Conservation (phyloP, 2,888 invertebrate genomes). For the Drosophila pullipes region DNA sequence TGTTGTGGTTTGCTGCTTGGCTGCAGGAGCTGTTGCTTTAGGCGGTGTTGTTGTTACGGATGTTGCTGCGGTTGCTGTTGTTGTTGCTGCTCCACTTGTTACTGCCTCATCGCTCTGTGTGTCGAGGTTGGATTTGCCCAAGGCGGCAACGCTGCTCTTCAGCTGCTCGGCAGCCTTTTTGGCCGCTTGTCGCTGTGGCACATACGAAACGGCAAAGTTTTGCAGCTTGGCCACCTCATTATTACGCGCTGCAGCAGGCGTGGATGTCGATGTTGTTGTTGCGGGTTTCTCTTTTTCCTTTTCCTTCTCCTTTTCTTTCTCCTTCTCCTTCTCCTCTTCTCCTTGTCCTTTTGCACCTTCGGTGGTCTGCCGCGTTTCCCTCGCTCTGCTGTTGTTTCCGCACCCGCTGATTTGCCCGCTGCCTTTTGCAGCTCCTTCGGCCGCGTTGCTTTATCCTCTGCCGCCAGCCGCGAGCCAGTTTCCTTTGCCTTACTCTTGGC, state of each 20-base stretch:
- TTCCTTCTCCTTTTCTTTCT: conserved; percentile 15
- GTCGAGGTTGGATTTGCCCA: conserved; percentile 84
- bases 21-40: conserved; percentile 18
- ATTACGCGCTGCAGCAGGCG: conserved; percentile 75
- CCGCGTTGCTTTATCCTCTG: conserved; percentile 37
- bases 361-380: conserved; percentile 85
- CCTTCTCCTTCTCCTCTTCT: conserved; percentile 39
- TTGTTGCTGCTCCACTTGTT: conserved; percentile 10
- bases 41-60: conserved; percentile 38
- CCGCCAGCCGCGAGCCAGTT: conserved; percentile 13
- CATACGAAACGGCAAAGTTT: conserved; percentile 90
- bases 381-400: conserved; percentile 68
- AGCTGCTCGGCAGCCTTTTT: conserved; percentile 96
- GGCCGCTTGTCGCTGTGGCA: conserved; percentile 95
- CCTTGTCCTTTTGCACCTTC: conserved; percentile 73
- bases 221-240: conserved; percentile 77
- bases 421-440: conserved; percentile 13
- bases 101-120: conserved; percentile 51
- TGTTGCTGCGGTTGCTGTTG: background rate
- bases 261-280: background rate
- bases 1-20: conserved; percentile 39
- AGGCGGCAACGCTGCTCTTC: conserved; percentile 91
- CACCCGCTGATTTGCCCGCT: conserved; percentile 58
- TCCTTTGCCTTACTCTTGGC: conserved; percentile 55
- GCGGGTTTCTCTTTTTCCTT: conserved; percentile 40